These are phyloP conservation scores for Chaetogeoica ovagalla DNA, from an alignment of 2,888 invertebrate genomes.

Conservation along the genomic window DNA sequence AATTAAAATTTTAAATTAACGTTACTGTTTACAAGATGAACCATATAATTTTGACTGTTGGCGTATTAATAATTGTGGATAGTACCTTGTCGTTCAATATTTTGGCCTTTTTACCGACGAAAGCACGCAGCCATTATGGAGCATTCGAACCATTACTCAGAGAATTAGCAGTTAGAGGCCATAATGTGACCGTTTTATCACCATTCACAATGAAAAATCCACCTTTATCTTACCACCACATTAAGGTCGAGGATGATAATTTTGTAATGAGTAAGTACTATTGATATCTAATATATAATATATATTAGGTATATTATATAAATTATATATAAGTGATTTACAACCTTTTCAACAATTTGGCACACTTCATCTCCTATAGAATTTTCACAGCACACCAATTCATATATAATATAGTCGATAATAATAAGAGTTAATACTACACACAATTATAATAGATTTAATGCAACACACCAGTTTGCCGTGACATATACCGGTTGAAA, in stretches of 20 bases:
- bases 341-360: too few relatives aligned
- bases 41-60: background rate
- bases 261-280: conserved; percentile 5
- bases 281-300: too few relatives aligned
- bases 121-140: conserved; percentile 38
- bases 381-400: too few relatives aligned
- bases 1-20: too few relatives aligned
- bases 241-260: conserved; percentile 28
- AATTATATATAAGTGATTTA: too few relatives aligned
- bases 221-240: conserved; percentile 28
- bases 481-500: too few relatives aligned
- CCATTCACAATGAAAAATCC: conserved; percentile 35
- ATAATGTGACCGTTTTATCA: conserved; percentile 35
- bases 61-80: background rate
- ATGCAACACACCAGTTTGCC: too few relatives aligned
- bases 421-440: too few relatives aligned
- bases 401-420: too few relatives aligned
- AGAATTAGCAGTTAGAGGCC: conserved; percentile 28
- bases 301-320: too few relatives aligned
- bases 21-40: background rate
- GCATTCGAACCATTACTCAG: conserved; percentile 31
- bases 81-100: conserved; percentile 10
- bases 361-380: too few relatives aligned
- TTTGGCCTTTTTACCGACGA: conserved; percentile 35
- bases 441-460: too few relatives aligned